Conservation (phyloP, 2,888 invertebrate species). For the Drosophila stalkeri region DNA sequence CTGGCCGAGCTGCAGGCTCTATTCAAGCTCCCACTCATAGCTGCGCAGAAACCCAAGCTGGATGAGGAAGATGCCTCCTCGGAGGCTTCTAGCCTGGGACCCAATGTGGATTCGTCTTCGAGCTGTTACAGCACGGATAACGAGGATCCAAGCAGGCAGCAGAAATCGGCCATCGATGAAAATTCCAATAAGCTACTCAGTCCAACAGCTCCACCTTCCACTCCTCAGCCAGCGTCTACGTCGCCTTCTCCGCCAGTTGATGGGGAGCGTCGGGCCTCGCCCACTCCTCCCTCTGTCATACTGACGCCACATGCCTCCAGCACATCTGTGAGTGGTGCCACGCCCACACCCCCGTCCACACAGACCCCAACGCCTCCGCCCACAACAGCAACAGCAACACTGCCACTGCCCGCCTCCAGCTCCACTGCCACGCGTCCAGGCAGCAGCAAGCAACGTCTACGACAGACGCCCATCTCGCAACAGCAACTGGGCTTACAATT, state of each 20-base stretch:
- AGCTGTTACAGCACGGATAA: constrained; percentile 87
- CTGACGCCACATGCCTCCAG: constrained; percentile 62
- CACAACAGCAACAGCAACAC: constrained; percentile 32
- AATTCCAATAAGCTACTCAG: constrained; percentile 61
- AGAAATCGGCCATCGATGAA: constrained; percentile 47
- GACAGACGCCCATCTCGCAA: constrained; percentile 61
- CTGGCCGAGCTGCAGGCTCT: constrained; percentile 72
- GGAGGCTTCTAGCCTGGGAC: constrained; percentile 89
- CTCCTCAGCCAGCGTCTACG: not conserved
- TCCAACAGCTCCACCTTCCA: not conserved
- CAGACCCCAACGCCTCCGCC: constrained; percentile 59
- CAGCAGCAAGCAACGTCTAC: constrained; percentile 59
- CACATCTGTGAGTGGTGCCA: constrained; percentile 36
- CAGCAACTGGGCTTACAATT: constrained; percentile 69
- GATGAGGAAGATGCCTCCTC: constrained; percentile 84
- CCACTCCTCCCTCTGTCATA: constrained; percentile 62
- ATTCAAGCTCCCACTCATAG: constrained; percentile 82
- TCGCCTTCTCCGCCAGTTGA: not conserved
- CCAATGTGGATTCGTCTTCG: constrained; percentile 89
- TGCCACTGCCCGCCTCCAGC: constrained; percentile 55
- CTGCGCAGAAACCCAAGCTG: constrained; percentile 46
- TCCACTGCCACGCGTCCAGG: constrained; percentile 55
- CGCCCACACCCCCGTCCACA: constrained; percentile 36
- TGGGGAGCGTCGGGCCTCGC: constrained; percentile 18
- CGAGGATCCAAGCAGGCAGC: constrained; percentile 68